Base-by-base conservation (phyloP, 2,797 vertebrate species). In the Periparus ater region DNA sequence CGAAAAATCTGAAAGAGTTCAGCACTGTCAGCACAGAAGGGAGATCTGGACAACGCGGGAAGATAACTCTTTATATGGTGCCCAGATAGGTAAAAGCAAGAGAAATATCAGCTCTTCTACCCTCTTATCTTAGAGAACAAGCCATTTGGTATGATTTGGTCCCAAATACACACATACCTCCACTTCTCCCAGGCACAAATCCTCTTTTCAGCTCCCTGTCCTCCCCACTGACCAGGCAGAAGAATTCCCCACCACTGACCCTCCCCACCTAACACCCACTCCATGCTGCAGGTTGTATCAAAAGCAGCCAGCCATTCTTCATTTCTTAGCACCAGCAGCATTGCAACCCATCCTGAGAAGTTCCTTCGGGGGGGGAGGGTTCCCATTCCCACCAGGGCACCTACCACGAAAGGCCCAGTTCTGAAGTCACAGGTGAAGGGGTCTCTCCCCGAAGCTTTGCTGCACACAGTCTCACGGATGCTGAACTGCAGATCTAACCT, bases 381-480 rank as follows among this genome's bases (percentile, higher is more conserved):
- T 67, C 60, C 62, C 44, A 2, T 11, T 60, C 20, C 32, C 40
- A 42, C 9, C 61, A 30, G 17, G 10, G 8, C 57, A 42, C 97
- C 93, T 30, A 98, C 98, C 95, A 65, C n/a, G 0, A 86, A 93
- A 72, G 88, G 96, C 13, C 95, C 96, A 19, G 58, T 77, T 84
- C 58, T 96, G 93, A 98, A 98, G 79, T 27, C 50, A 8, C 98
- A 98, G 0, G 76, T 75, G 19, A 32, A 63, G 0, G 96, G 95
- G 22, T 98, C 96, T 80, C 85, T 93, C 16, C 89, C 89, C 0
- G 96, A 97, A 8, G 76, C 82, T 53, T 91, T 97, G 2, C 51
- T 7, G 85, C 97, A 98, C 2, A 72, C 72, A 0, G 97, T 98
- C 79, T 98, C 97, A 16, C 89, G 96, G 44, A 98, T 50, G 50